Evolutionary conservation across 2,797 vertebrate species (phyloP).

Genomic region (Argentina silus): DNA sequence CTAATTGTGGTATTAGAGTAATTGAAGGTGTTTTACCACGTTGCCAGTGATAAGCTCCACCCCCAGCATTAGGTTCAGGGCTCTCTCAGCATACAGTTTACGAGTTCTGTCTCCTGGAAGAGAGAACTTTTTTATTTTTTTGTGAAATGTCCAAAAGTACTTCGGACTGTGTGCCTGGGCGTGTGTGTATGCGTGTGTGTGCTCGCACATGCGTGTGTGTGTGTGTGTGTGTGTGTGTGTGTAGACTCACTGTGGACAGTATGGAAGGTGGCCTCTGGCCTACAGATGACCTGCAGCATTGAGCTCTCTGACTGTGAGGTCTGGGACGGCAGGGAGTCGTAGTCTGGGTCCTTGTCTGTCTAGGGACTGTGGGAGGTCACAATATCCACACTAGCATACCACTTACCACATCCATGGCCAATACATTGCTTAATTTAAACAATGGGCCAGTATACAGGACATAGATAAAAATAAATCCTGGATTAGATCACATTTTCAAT

Average conservation of each 20-base stretch:
- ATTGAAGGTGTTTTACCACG: conserved; percentile 67
- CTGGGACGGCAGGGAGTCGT: conserved; percentile 84
- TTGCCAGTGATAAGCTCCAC: conserved; percentile 85
- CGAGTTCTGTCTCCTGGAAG: conserved; percentile 80
- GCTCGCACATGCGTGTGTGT: too few species aligned
- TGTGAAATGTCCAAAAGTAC: not conserved
- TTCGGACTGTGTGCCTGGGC: not conserved
- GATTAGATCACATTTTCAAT: not conserved
- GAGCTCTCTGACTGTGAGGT: conserved; percentile 95
- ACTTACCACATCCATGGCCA: not conserved
- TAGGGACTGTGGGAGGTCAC: conserved; percentile 70
- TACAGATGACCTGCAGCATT: conserved; percentile 95
- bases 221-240: too few species aligned
- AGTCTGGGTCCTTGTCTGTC: conserved; percentile 83
- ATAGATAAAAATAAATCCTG: not conserved
- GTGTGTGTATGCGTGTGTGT: too few species aligned
- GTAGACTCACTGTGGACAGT: conserved; percentile 80
- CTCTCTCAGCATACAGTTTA: conserved; percentile 84
- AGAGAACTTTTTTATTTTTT: conserved; percentile 23
- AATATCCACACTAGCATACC: conserved; percentile 8
- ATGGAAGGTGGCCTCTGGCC: conserved; percentile 89
- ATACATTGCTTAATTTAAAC: too few species aligned
- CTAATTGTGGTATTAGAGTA: too few species aligned
- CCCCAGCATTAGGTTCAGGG: conserved; percentile 82
- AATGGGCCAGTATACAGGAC: too few species aligned